A percentile compares a stretch with the other conserved stretches of the same genome.
phyloP scores from a whole-genome alignment of 2,888 invertebrate species.

The Sesamia inferens region DNA sequence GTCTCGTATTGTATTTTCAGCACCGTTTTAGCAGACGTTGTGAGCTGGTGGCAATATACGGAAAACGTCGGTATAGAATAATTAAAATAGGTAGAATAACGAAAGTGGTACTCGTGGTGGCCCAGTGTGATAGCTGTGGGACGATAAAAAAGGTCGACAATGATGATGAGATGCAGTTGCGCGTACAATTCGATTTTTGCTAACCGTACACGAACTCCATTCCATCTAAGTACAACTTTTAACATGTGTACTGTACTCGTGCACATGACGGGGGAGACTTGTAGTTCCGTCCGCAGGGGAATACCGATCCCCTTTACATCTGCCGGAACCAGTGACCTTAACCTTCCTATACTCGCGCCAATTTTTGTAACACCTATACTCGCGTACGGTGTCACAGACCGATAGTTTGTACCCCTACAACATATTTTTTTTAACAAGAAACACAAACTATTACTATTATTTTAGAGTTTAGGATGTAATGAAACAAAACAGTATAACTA shows the following conservation, averaged over 20 bases:
- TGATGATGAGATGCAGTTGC: too few species aligned
- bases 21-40: conserved; percentile 8
- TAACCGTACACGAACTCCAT: not conserved
- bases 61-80: conserved; percentile 30
- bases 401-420: too few species aligned
- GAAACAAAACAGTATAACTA: too few species aligned
- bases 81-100: conserved; percentile 18
- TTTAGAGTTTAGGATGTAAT: too few species aligned
- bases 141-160: too few species aligned
- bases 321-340: conserved; percentile 62
- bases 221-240: not conserved
- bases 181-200: not conserved
- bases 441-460: too few species aligned
- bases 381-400: too few species aligned
- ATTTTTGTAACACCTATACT: too few species aligned
- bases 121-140: too few species aligned
- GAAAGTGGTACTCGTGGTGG: too few species aligned
- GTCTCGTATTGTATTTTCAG: conserved; percentile 37
- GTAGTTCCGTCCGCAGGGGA: conserved; percentile 47
- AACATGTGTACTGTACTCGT: conserved; percentile 3
- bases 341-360: too few species aligned
- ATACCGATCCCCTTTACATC: conserved; percentile 55
- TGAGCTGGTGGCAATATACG: conserved; percentile 20
- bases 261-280: conserved; percentile 32
- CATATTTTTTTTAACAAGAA: too few species aligned